Base-by-base conservation (phyloP, 2,113 vertebrate genomes). In the Platysteira castanea region DNA sequence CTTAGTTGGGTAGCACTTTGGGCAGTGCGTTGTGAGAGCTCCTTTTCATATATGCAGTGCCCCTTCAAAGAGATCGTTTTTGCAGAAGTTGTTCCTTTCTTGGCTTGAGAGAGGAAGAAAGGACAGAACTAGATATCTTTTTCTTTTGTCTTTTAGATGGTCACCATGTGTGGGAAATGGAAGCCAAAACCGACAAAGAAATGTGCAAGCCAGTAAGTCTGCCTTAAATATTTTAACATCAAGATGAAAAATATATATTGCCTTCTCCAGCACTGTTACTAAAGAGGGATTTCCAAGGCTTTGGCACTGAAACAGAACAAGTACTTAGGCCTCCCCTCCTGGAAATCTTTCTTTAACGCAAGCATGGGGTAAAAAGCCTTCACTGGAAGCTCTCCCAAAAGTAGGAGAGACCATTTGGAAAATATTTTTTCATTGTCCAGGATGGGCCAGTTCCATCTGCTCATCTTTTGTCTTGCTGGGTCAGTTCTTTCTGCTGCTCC, bases 131-230 rank as follows among this genome's bases (percentile, higher is more conserved):
- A 37, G 78, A 65, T 79, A 63, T 76, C 80, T 80, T 78, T 97
- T 68, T 96, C 83, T 97, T 97, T 96, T 97, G 67, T 91, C 95
- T 97, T 97, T 74, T 93, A 99, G 99, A 99, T 98, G 99, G 99
- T 81, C 99, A 99, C 98, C 99, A 99, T 81, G 98, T 99, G 96
- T 99, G 99, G 99, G 99, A 99, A 97, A 99, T 99, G 90, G 99
- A 99, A 98, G 99, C 99, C 75, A 99, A 99, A 95, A 99, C 98
- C 5, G 99, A 99, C 98, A 99, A 99, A 97, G 99, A 99, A 96
- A 98, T 99, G 94, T 97, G 98, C 98, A 99, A 99, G 98, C 98
- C 98, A 97, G 99, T 99, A 98, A 99, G 99, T 99, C 91, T 88
- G 60, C 31, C 90, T 91, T 91, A 89, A 95, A 95, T 89, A 94